Evolutionary conservation across 2,113 vertebrate species (phyloP), one percentile per base, ranked within the genome.

Genomic region (Amia ocellicauda): DNA sequence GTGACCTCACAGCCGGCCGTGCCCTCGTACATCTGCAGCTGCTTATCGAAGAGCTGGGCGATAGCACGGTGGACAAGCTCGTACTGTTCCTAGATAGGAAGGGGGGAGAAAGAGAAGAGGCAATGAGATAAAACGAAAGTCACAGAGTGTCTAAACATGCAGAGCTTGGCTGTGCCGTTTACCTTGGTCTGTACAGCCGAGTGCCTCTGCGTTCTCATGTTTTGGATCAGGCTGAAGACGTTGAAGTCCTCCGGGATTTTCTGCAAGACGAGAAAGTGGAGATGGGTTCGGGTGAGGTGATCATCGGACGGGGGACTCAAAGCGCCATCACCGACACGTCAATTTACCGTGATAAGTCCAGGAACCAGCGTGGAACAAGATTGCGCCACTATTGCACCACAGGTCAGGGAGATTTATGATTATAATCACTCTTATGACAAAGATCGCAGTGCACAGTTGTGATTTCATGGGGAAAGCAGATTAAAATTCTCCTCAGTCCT

Each of bases 131-230:
- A 66, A 43, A 62, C 64, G 17, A 77, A 3, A 2, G 20, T 19
- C 23, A 22, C 20, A n/a, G n/a, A n/a, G n/a, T n/a, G 20, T 7
- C 16, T 7, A 31, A 52, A 61, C 43, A 64, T 79, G 67, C 66
- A 20, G 22, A 27, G 29, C 29, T 23, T 16, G 43, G 43, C 16
- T 3, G 62, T 58, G 67, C 13, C 0, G 8, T 23, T 20, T 83
- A 98, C 97, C 93, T 99, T 99, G 22, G 97, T 99, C 82, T 99
- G 97, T 29, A 99, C 96, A 45, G 97, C 97, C 52, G 96, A 99
- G 86, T 98, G 97, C 40, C 96, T 90, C 63, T 98, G 97, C 1
- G 94, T 99, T 80, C 97, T 93, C 97, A 99, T 99, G 84, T 99
- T 95, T 81, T 98, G 95, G 78, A 99, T 98, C 87, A 99, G 89